These are phyloP conservation scores for Podarcis siculus DNA, from an alignment of 2,797 vertebrate genomes.

Conservation along the genomic window DNA sequence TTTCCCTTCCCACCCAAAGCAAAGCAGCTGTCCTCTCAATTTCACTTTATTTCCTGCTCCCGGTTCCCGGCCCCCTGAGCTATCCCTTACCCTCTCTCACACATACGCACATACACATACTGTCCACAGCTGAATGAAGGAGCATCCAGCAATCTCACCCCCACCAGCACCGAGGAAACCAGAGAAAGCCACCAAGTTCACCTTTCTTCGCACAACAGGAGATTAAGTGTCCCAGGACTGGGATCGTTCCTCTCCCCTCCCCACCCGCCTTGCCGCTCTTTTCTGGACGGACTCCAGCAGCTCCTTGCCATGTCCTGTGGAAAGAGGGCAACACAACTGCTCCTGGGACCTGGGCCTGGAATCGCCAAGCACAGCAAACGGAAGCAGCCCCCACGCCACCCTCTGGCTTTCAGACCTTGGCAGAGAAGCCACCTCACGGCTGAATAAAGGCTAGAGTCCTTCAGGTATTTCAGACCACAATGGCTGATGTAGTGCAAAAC, in stretches of 20 bases:
- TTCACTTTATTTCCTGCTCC: neutral
- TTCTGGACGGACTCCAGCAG: neutral
- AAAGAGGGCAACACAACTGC: too few relatives aligned
- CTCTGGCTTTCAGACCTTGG: neutral
- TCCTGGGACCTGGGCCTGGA: too few relatives aligned
- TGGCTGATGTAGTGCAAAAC: too few relatives aligned
- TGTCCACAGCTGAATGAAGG: neutral
- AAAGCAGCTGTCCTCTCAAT: neutral
- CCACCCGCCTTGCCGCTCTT: too few relatives aligned
- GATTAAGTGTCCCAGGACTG: neutral
- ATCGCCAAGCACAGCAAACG: neutral
- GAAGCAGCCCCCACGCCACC: too few relatives aligned
- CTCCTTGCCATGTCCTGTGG: neutral
- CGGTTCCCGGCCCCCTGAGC: constrained; percentile 10
- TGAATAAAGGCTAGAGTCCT: neutral
- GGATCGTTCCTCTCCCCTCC: neutral
- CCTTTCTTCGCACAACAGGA: neutral
- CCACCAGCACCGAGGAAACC: neutral
- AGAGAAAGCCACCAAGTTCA: neutral
- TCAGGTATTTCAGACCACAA: too few relatives aligned
- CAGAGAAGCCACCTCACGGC: neutral
- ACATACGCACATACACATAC: too few relatives aligned
- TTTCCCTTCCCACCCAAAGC: neutral
- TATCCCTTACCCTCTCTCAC: neutral
- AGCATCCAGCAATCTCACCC: neutral